These are phyloP conservation scores for Anastrepha obliqua DNA, from an alignment of 1,140 invertebrate species.

Conservation along the genomic window DNA sequence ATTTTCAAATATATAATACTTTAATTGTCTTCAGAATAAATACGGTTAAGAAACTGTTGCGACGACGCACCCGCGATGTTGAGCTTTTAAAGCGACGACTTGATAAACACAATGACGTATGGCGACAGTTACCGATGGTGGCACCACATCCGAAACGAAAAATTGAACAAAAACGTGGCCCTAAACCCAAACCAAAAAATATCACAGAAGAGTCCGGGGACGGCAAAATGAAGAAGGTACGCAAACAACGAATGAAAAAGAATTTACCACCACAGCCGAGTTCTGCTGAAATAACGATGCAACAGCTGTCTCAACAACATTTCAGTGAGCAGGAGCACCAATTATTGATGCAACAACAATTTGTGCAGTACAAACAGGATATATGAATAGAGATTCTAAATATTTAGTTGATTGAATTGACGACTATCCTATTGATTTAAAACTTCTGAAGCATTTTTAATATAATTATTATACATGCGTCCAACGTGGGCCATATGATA, in stretches of 20 bases:
- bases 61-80: slow-evolving; percentile 64
- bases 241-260: slow-evolving; percentile 65
- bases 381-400: neutral
- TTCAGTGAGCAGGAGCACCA: slow-evolving; percentile 53
- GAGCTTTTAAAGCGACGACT: slow-evolving; percentile 66
- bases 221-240: slow-evolving; percentile 54
- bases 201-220: neutral
- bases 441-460: neutral
- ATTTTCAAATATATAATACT: neutral
- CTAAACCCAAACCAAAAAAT: slow-evolving; percentile 68
- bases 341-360: slow-evolving; percentile 59
- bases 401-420: neutral
- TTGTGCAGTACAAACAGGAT: slow-evolving; percentile 34
- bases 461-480: neutral
- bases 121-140: slow-evolving; percentile 69
- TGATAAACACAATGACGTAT: slow-evolving; percentile 69
- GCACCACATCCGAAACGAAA: slow-evolving; percentile 68
- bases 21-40: slow-evolving; percentile 62
- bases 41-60: slow-evolving; percentile 67
- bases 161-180: slow-evolving; percentile 68
- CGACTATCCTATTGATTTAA: neutral
- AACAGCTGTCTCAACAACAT: slow-evolving; percentile 54
- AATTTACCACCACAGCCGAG: too few species aligned
- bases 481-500: neutral
- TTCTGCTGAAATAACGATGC: neutral